A percentile compares a stretch with the other conserved stretches of the same genome.
Evolutionary conservation across 2,797 vertebrate species (phyloP).

Genomic region (Pempheris klunzingeri): DNA sequence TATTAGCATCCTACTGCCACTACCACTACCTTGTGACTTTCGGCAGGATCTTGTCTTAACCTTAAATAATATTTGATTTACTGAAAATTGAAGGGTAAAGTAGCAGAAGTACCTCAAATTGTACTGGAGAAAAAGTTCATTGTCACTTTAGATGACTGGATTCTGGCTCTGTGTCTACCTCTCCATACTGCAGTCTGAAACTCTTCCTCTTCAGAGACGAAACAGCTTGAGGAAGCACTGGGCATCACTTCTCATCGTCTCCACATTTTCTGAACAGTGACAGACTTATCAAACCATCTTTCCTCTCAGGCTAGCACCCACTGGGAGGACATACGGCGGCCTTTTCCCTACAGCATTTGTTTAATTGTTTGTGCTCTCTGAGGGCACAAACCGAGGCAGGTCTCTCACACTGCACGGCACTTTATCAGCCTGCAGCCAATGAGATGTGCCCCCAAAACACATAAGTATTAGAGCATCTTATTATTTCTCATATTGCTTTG

Average conservation of each 20-base stretch:
- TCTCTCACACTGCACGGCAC: not conserved
- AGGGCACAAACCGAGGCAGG: not conserved
- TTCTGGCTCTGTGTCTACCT: not conserved
- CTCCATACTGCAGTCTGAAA: not conserved
- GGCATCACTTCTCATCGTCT: not conserved
- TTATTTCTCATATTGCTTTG: not conserved
- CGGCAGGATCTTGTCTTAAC: too few species aligned
- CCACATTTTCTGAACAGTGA: not conserved
- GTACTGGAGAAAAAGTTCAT: too few species aligned
- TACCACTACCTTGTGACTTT: too few species aligned
- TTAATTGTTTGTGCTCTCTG: conserved; percentile 42
- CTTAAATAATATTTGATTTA: too few species aligned
- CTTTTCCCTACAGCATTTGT: conserved; percentile 41
- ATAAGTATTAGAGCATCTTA: not conserved
- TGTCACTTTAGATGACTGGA: not conserved
- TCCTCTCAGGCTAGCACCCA: conserved; percentile 14
- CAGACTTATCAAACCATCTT: conserved; percentile 19
- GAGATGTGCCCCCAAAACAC: not conserved
- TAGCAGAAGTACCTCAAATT: not conserved
- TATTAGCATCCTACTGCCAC: too few species aligned
- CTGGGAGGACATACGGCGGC: conserved; percentile 20
- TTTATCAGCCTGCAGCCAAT: not conserved
- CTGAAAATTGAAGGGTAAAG: too few species aligned
- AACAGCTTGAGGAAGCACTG: conserved; percentile 6
- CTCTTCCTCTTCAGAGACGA: conserved; percentile 5